Conservation (phyloP, 2,797 vertebrate genomes). For the Myotis pilosus region DNA sequence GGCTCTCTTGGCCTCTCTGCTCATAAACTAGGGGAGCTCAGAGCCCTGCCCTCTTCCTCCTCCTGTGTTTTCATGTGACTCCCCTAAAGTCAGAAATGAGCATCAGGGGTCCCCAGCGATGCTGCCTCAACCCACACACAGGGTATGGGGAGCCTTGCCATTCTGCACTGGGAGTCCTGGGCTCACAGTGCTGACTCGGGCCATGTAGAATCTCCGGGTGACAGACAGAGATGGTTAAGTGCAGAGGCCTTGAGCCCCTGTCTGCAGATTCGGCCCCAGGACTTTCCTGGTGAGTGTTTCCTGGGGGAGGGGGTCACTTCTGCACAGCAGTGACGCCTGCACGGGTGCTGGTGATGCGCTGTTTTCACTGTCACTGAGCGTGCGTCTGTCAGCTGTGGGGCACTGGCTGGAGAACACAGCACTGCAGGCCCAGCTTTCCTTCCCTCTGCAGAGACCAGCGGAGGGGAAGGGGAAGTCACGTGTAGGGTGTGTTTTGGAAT, state of each 20-base stretch:
- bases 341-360: rapidly evolving
- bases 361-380: neutral
- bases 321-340: neutral
- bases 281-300: neutral
- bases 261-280: neutral
- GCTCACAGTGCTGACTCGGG: rapidly evolving
- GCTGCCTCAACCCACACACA: neutral
- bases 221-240: neutral
- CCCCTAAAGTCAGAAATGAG: neutral
- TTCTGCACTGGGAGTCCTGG: neutral
- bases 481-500: neutral
- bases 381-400: neutral
- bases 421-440: neutral
- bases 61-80: neutral
- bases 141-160: rapidly evolving
- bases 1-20: neutral
- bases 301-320: neutral
- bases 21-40: neutral
- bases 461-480: neutral
- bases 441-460: neutral
- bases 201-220: neutral
- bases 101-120: rapidly evolving
- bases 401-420: neutral
- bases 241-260: neutral
- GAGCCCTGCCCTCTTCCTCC: neutral